Evolutionary conservation across 2,888 invertebrate genomes (phyloP).

Genomic region (Hyppa rectilinea): DNA sequence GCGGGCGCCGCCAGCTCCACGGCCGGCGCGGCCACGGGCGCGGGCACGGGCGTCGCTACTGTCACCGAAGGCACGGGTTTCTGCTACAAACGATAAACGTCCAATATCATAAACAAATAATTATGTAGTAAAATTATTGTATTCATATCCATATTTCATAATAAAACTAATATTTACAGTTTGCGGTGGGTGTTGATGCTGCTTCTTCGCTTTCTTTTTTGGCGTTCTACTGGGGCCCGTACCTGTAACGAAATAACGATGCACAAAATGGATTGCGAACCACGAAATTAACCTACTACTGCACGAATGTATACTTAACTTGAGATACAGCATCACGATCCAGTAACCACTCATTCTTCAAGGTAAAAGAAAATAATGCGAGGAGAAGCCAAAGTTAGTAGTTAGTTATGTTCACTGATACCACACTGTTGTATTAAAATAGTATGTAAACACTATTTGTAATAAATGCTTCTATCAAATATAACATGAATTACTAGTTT

Average conservation of each 20-base stretch:
- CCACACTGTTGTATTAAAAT: constrained; percentile 30
- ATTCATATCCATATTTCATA: neutral
- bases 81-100: constrained; percentile 64
- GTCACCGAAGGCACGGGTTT: constrained; percentile 71
- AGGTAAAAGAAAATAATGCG: constrained; percentile 26
- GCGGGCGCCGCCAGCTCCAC: constrained; percentile 24
- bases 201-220: constrained; percentile 87
- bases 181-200: constrained; percentile 77
- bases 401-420: constrained; percentile 65
- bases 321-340: constrained; percentile 50
- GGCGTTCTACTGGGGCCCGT: constrained; percentile 82
- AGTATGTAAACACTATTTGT: constrained; percentile 8
- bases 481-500: constrained; percentile 19
- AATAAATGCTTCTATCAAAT: constrained; percentile 7
- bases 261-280: constrained; percentile 42
- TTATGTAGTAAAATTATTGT: constrained; percentile 12
- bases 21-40: constrained; percentile 39
- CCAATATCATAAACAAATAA: constrained; percentile 5
- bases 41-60: constrained; percentile 54
- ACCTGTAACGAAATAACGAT: constrained; percentile 76
- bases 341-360: constrained; percentile 39
- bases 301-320: constrained; percentile 66
- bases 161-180: constrained; percentile 84
- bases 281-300: constrained; percentile 29
- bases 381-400: constrained; percentile 64